Evolutionary conservation across 2,113 vertebrate species (phyloP).

Genomic region (Grallaria varia): DNA sequence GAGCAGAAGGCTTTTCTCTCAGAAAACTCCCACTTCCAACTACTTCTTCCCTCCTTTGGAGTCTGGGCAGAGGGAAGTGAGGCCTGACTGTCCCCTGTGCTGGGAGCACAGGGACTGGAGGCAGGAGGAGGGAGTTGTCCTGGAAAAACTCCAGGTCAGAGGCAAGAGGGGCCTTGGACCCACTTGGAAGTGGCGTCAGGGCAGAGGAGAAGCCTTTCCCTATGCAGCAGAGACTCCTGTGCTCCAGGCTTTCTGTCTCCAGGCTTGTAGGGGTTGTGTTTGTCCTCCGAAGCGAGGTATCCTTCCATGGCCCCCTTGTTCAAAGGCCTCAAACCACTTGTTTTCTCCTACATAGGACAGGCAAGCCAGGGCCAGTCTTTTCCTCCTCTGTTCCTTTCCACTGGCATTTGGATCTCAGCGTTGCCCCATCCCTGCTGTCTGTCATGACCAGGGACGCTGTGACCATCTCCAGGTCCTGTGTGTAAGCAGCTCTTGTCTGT

Average conservation of each 20-base stretch:
- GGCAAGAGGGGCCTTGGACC: not conserved
- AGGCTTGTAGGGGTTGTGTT: not conserved
- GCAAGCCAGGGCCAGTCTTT: not conserved
- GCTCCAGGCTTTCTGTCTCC: not conserved
- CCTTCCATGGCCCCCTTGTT: not conserved
- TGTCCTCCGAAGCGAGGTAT: not conserved
- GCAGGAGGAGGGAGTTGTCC: not conserved
- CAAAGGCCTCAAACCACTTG: not conserved
- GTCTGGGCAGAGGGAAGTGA: not conserved
- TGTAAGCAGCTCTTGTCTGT: not conserved
- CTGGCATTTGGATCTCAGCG: not conserved
- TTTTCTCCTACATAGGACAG: accelerated
- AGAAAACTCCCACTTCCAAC: not conserved
- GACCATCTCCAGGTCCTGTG: accelerated
- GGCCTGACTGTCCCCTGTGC: accelerated
- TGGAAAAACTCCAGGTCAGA: conserved; percentile 37
- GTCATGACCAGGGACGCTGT: accelerated
- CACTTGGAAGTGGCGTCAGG: not conserved
- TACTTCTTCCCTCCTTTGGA: not conserved
- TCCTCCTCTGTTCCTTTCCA: not conserved
- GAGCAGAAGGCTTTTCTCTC: not conserved
- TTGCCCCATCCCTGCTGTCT: not conserved
- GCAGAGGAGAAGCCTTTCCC: not conserved
- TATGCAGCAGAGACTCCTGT: not conserved
- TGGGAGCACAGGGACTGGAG: not conserved